Percentiles rank a stretch among this genome's conserved stretches.
Conservation (phyloP, 2,888 invertebrate genomes). For the Tubulanus polymorphus region DNA sequence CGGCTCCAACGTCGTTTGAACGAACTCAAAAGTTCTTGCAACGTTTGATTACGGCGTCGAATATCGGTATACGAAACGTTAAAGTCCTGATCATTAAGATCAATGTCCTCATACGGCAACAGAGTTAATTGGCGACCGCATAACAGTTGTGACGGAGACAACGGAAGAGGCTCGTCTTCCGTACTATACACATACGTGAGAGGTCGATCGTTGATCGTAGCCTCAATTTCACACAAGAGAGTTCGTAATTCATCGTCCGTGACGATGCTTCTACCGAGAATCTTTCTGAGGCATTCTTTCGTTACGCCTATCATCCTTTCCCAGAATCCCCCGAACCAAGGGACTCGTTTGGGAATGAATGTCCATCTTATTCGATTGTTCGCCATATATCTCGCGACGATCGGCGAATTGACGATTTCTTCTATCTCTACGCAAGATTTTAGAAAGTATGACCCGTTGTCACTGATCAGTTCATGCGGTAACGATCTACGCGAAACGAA, state of each 20-base stretch:
- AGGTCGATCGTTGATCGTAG: slow-evolving; percentile 20
- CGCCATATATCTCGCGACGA: slow-evolving; percentile 6
- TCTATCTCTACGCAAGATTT: slow-evolving; percentile 7
- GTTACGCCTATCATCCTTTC: slow-evolving; percentile 17
- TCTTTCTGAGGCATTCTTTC: slow-evolving; percentile 14
- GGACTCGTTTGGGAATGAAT: slow-evolving; percentile 19
- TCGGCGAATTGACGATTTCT: background rate
- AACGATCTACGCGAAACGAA: slow-evolving; percentile 16
- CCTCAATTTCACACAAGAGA: slow-evolving; percentile 18
- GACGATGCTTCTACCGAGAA: slow-evolving; percentile 8
- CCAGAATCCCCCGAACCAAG: slow-evolving; percentile 23
- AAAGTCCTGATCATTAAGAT: background rate
- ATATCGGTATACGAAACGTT: background rate
- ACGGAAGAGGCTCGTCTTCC: slow-evolving; percentile 8
- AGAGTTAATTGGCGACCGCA: slow-evolving; percentile 7
- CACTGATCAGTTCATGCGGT: slow-evolving; percentile 17
- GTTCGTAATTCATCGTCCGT: slow-evolving; percentile 15
- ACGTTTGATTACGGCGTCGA: too few relatives aligned
- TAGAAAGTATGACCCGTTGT: slow-evolving; percentile 19
- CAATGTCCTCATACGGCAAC: slow-evolving; percentile 9
- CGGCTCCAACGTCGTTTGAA: too few relatives aligned
- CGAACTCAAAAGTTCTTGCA: too few relatives aligned
- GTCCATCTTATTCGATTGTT: slow-evolving; percentile 11
- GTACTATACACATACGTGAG: slow-evolving; percentile 15
- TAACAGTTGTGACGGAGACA: slow-evolving; percentile 19